Base-by-base conservation (phyloP, 2,888 invertebrate genomes). In the Neoitamus cyanurus region DNA sequence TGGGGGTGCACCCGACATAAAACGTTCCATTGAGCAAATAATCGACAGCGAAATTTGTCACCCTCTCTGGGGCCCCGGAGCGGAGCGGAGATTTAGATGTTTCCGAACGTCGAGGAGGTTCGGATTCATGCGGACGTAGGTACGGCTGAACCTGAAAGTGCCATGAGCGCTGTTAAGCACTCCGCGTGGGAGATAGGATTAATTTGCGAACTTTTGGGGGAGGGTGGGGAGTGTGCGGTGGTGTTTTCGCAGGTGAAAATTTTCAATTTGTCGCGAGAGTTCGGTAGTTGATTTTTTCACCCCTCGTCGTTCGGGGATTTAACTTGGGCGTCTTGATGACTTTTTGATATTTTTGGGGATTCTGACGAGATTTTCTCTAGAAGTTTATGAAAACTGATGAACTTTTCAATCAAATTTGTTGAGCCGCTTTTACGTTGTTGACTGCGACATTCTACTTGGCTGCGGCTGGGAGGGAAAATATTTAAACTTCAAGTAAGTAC, bases 41-140 rank as follows among this genome's bases (percentile, higher is more conserved):
- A 80, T 80, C 68, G 80, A 80, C 80, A 80, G 80, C 80, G 68
- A 80, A 58, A 80, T 78, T 78, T 78, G 77, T 78, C 77, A 78
- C 77, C 46, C 77, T 20, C 77, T 48, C n/a, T 30, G 46, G 48
- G 46, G 11, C 30, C 36, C 36, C 15, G 73, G 20, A 73, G 34
- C 34, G 73, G 30, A 37, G n/a, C 36, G 36, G 36, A 73, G 73
- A 73, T 73, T 73, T 73, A 73, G 73, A 73, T 73, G 73, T 73
- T 73, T 34, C 20, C 9, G 73, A 36, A 28, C 4, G 68, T 3
- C 25, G 68, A 42, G 42, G 42, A 42, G 42, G 42, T 42, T 42
- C 42, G 42, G 42, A n/a, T 42, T 42, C 42, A 42, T 42, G 15
- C 42, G 42, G 9, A 36, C 36, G 36, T 36, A 6, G 6, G 36